A percentile compares a stretch with the other conserved stretches of the same genome.
Conservation (phyloP, 2,113 vertebrate genomes). For the Python bivittatus region DNA sequence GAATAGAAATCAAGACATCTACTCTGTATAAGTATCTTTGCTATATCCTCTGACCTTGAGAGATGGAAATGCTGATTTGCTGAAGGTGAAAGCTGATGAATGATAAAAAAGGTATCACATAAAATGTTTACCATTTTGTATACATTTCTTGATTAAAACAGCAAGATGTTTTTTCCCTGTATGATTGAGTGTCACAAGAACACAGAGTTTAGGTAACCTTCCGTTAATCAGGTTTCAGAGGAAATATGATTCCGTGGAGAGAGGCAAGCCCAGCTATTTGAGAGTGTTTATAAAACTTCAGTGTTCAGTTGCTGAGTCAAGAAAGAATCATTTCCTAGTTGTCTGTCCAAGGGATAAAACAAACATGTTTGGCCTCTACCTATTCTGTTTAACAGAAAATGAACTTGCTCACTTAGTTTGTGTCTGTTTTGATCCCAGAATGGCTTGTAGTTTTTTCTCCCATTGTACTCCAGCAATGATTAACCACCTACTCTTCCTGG, state of each 20-base stretch:
- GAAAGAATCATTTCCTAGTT: not conserved
- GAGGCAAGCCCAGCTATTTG: not conserved
- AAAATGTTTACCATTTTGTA: not conserved
- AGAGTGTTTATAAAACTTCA: not conserved
- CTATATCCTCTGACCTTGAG: not conserved
- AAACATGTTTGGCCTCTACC: not conserved
- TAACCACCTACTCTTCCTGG: constrained; percentile 61
- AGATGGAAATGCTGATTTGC: not conserved
- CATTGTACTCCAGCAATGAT: constrained; percentile 64
- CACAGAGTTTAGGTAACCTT: not conserved
- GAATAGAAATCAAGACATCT: not conserved
- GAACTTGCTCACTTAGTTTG: not conserved
- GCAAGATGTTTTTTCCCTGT: not conserved
- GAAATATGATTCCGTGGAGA: not conserved
- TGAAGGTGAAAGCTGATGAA: not conserved
- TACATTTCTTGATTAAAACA: not conserved
- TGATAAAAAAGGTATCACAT: not conserved
- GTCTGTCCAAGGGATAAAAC: not conserved
- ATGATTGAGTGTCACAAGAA: not conserved
- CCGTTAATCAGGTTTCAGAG: not conserved
- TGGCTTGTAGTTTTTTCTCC: constrained; percentile 14
- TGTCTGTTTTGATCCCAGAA: constrained; percentile 41
- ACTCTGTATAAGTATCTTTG: not conserved
- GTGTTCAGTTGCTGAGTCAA: not conserved
- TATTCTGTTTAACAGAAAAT: constrained; percentile 16